Percentiles rank a stretch among this genome's conserved stretches.
Evolutionary conservation across 2,113 vertebrate species (phyloP).

Genomic region (Antigone vipio): DNA sequence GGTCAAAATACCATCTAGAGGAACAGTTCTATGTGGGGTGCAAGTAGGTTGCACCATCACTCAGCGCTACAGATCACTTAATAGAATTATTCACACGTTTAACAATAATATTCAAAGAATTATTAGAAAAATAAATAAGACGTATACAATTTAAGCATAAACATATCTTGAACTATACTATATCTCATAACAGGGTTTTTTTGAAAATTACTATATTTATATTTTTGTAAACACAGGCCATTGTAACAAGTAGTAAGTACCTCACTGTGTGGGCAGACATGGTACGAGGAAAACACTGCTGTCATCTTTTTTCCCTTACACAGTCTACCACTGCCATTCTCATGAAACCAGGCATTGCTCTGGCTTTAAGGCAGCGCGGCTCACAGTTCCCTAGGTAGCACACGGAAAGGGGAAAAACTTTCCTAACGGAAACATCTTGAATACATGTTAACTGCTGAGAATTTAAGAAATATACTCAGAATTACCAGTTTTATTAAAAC

Average conservation of each 20-base stretch:
- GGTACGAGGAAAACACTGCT: neutral
- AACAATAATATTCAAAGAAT: neutral
- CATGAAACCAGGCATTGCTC: neutral
- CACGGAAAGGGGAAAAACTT: neutral
- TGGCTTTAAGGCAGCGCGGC: neutral
- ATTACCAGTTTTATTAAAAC: neutral
- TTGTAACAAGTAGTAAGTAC: neutral
- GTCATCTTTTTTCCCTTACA: neutral
- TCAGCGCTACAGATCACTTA: neutral
- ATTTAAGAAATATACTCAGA: neutral
- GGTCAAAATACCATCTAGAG: neutral
- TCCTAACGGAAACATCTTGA: constrained; percentile 1
- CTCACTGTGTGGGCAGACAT: neutral
- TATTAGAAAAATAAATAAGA: neutral
- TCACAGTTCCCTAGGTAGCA: neutral
- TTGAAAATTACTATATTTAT: neutral
- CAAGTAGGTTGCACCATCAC: neutral
- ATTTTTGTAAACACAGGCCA: neutral
- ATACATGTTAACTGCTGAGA: neutral
- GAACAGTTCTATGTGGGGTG: neutral
- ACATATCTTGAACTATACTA: neutral
- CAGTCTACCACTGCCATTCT: neutral
- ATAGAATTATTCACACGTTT: neutral
- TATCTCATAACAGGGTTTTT: accelerated
- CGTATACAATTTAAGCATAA: neutral